These are phyloP conservation scores for Eupithecia dodoneata DNA, from an alignment of 2,888 invertebrate species.

Conservation along the genomic window DNA sequence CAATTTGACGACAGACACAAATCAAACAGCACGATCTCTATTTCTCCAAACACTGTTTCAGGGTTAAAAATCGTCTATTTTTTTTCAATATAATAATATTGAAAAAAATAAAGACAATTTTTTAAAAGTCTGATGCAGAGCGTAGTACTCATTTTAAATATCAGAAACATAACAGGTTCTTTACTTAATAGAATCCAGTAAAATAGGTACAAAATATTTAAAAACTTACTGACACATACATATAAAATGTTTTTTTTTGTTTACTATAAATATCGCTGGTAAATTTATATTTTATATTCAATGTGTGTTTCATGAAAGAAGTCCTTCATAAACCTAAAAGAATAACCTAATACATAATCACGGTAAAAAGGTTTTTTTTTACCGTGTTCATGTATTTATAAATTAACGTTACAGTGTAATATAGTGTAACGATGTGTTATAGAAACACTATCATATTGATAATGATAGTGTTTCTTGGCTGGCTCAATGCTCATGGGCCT, in stretches of 20 bases:
- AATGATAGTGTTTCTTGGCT: not conserved
- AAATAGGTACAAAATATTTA: not conserved
- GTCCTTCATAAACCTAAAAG: not conserved
- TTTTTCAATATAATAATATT: not conserved
- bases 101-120: not conserved
- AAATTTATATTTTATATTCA: not conserved
- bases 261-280: not conserved
- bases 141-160: not conserved
- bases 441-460: no score
- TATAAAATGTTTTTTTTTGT: not conserved
- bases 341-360: no score
- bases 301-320: not conserved
- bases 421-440: no score
- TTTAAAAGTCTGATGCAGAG: not conserved
- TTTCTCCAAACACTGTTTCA: no score
- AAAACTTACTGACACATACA: not conserved
- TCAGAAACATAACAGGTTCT: not conserved
- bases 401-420: not conserved
- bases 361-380: no score
- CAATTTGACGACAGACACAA: not conserved
- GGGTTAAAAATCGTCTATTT: no score
- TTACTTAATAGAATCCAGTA: not conserved
- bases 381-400: not conserved
- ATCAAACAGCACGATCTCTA: no score
- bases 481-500: not conserved